Conservation (phyloP, 2,113 vertebrate genomes). For the Tychaedon coryphoeus region DNA sequence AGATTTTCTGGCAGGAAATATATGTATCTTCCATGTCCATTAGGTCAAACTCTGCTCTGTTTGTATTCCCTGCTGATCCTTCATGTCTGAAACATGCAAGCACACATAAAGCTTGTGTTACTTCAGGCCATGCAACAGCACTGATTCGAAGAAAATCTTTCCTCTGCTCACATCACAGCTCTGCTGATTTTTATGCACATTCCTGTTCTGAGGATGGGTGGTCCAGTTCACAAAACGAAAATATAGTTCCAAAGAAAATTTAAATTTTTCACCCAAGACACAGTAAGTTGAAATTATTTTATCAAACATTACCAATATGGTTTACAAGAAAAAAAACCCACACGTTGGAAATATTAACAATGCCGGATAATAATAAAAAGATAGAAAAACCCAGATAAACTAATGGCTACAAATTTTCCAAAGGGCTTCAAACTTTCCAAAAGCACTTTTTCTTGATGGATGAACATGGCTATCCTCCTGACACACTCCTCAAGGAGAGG, state of each 20-base stretch:
- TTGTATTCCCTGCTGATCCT: neutral
- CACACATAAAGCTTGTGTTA: neutral
- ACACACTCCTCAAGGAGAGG: neutral
- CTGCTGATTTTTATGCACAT: neutral
- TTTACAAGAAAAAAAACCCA: neutral
- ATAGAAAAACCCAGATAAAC: accelerated
- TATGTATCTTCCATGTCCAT: neutral
- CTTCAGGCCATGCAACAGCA: neutral
- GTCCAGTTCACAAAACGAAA: neutral
- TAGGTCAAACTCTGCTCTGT: neutral
- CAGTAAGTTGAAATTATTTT: neutral
- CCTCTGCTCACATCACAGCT: neutral
- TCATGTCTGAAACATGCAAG: neutral
- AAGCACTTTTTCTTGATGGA: neutral
- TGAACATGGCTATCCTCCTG: neutral
- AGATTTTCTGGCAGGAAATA: neutral
- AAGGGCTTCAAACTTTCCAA: neutral
- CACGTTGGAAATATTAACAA: neutral
- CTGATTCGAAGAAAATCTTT: neutral
- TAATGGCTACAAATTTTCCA: neutral
- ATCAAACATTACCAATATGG: neutral
- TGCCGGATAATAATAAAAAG: neutral
- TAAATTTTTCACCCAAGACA: neutral
- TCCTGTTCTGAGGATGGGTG: neutral
- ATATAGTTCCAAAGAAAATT: neutral